These are phyloP conservation scores for Scophthalmus maximus DNA, from an alignment of 2,113 vertebrate species.

Conservation along the genomic window DNA sequence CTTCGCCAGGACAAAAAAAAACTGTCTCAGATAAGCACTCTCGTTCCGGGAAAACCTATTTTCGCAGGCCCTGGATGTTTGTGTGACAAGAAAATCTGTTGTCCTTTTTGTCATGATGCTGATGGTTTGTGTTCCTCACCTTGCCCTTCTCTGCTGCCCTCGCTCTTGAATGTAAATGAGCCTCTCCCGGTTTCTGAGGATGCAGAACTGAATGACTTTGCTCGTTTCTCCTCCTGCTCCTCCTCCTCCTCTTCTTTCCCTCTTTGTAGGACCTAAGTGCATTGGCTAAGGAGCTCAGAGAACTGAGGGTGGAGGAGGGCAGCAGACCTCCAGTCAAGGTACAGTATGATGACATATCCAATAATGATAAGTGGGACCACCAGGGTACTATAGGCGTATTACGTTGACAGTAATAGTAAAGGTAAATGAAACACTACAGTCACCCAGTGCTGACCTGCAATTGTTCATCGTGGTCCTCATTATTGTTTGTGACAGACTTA, in stretches of 20 bases:
- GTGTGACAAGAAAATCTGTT: constrained; percentile 23
- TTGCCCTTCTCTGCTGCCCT: constrained; percentile 11
- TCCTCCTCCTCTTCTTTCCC: constrained; percentile 23
- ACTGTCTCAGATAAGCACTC: constrained; percentile 45
- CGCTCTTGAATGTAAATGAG: constrained; percentile 17
- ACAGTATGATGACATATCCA: constrained; percentile 61
- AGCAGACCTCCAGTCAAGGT: constrained; percentile 92
- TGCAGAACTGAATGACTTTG: constrained; percentile 2
- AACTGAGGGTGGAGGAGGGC: constrained; percentile 94
- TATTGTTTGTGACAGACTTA: too few relatives aligned
- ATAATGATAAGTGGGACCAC: neutral
- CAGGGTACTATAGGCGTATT: neutral
- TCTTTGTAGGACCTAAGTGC: constrained; percentile 91
- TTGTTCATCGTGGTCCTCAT: too few relatives aligned
- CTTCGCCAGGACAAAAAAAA: neutral
- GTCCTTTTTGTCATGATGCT: constrained; percentile 20
- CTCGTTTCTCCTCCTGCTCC: constrained; percentile 24
- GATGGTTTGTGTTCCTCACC: constrained; percentile 34
- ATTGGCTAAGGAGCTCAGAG: constrained; percentile 94
- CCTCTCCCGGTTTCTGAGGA: constrained; percentile 8
- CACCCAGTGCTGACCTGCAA: too few relatives aligned
- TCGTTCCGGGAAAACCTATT: constrained; percentile 25
- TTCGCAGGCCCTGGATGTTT: constrained; percentile 17
- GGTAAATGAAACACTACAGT: neutral
- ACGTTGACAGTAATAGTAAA: neutral